phyloP scores from a whole-genome alignment of 2,888 invertebrate species.

The Arge pagana region DNA sequence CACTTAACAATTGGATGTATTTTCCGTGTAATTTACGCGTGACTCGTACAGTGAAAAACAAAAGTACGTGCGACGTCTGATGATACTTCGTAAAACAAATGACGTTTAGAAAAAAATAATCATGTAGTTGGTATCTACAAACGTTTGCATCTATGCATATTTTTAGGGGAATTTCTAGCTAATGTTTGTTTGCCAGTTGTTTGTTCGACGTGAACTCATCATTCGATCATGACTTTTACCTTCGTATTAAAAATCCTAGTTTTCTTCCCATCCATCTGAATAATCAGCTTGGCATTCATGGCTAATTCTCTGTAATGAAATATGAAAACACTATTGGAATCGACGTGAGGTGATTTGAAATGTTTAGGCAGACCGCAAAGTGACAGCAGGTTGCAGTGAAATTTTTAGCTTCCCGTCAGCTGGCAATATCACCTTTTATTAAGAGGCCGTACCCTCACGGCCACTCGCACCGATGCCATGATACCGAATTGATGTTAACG shows the following conservation, averaged over 20 bases:
- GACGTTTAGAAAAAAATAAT: no score
- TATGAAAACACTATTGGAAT: constrained; percentile 4
- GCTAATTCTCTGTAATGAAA: constrained; percentile 71
- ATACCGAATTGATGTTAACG: constrained; percentile 18
- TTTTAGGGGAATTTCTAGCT: no score
- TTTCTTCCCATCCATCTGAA: constrained; percentile 84
- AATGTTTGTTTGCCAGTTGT: no score
- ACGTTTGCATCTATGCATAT: no score
- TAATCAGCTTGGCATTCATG: constrained; percentile 80
- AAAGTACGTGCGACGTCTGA: no score
- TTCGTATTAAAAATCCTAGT: constrained; percentile 78
- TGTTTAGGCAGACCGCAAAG: no score
- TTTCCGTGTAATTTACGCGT: no score
- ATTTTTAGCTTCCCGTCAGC: constrained; percentile 1
- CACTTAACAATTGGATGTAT: no score
- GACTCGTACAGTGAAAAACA: no score
- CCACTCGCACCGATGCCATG: constrained; percentile 92
- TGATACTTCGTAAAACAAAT: no score
- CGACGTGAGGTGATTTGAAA: background rate
- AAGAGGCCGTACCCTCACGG: constrained; percentile 88
- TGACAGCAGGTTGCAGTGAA: constrained; percentile 31
- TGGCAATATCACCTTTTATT: constrained; percentile 72
- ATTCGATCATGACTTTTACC: constrained; percentile 59
- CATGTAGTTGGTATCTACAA: no score
- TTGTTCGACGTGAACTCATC: no score